A percentile compares a stretch with the other conserved stretches of the same genome.
These are phyloP conservation scores for Clarias pachynema DNA, from an alignment of 2,797 vertebrate genomes.

Conservation along the genomic window DNA sequence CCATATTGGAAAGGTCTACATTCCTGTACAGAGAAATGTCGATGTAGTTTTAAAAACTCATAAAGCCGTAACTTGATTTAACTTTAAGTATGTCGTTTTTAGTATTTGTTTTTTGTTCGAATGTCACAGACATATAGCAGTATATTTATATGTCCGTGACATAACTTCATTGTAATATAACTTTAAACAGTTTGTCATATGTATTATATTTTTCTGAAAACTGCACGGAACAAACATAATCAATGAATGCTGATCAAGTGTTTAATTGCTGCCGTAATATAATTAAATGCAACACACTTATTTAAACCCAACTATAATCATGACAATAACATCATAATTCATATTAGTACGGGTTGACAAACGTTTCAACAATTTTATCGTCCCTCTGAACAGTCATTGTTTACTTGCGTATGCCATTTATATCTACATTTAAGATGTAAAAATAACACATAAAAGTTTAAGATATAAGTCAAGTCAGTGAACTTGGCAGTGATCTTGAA, in stretches of 20 bases:
- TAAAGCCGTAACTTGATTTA: too few relatives aligned
- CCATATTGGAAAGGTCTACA: slow-evolving; percentile 14
- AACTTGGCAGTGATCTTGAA: background rate
- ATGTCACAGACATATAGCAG: background rate
- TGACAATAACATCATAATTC: background rate
- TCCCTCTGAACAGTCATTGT: background rate
- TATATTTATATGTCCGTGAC: background rate
- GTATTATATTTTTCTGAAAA: background rate
- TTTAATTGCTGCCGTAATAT: background rate
- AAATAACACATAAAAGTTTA: too few relatives aligned
- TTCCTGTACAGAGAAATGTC: background rate
- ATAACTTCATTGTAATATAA: too few relatives aligned
- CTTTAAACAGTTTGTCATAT: background rate
- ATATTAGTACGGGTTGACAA: background rate
- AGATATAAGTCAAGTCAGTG: background rate
- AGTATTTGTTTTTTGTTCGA: background rate
- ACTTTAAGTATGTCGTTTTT: background rate
- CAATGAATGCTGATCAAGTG: background rate
- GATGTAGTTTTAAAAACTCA: background rate
- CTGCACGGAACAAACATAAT: background rate
- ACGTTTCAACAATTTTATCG: too few relatives aligned
- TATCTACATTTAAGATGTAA: background rate
- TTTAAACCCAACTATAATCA: too few relatives aligned
- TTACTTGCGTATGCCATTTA: background rate
- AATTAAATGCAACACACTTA: background rate